Base-by-base conservation (phyloP, 2,113 vertebrate species). In the Apodemus sylvaticus region DNA sequence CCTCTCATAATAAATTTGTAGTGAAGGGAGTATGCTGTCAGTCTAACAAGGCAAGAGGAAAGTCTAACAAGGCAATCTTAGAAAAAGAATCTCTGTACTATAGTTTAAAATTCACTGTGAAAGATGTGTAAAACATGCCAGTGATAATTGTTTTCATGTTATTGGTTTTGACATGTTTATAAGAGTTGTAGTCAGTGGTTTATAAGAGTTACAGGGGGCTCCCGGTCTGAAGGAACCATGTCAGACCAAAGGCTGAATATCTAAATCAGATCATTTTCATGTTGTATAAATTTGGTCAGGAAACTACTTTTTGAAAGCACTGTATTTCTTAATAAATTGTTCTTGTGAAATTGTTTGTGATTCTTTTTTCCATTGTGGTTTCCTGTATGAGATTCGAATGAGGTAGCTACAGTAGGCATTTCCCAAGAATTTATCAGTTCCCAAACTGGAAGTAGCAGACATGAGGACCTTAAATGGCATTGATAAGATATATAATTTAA, bases 341-440 rank as follows among this genome's bases (percentile, higher is more conserved):
- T 93, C 55, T 91, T 64, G 26, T 68, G 87, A 64, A 2, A 22
- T 20, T 88, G 58, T 82, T 74, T 31, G 34, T 58, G 16, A 3
- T 58, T 60, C 22, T 36, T 10, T 95, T 45, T 70, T 45, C 20
- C 24, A 93, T 34, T 87, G 9, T 88, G 55, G 34, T 85, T 88
- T 66, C 7, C 14, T 86, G 2, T 85, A 26, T 48, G 64, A 26
- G 95, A 90, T 51, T 79, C 7, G 29, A 83, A 83, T 85, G 45
- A 90, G 82, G 39, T 39, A 58, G 4, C 71, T 79, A 81, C 1
- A 76, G 8, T 48, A 53, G 31, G 51, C 3, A 79, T 88, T 83
- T 70, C 92, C 55, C 66, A 95, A 88, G 83, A 95, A 74, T 79
- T 88, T 70, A 74, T 94, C 55, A 94, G 2, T 62, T 31, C 88